Evolutionary conservation across 2,888 invertebrate genomes (phyloP), one percentile per base, ranked within the genome.

Genomic region (Spialia ferax): DNA sequence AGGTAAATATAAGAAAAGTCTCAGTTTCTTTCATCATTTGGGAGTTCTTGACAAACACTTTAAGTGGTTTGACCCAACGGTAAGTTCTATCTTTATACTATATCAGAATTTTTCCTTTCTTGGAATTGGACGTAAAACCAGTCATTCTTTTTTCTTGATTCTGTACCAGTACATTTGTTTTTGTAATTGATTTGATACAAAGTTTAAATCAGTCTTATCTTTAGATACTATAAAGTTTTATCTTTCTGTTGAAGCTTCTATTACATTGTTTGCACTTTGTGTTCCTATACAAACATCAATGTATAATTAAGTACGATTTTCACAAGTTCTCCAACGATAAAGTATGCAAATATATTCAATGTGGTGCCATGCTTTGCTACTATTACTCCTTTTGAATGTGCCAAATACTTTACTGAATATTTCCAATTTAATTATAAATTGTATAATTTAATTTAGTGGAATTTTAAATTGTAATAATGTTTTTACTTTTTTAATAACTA

Each of bases 291-390:
- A n/a, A n/a, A n/a, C n/a, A n/a, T 38, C 10, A 32, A n/a, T 3
- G 11, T 8, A 48, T 48, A 48, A 3, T 48, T 10, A 48, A 48
- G 4, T 7, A 18, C 5, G 7, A 7, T 52, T 23, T 52, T 23
- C 7, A 23, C 23, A 52, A 61, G 13, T 48, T 65, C 50, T 57
- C 57, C 42, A 32, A 45, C 35, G 50, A 59, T 59, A 13, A 26
- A 26, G 56, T 55, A 57, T 18, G 35, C 8, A 50, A 32, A 79
- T 79, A 74, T 79, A 76, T 73, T 76, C 66, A 79, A 80, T 77
- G 82, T 83, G 82, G 74, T 73, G 79, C 82, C 76, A 71, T 72
- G 87, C 87, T 87, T 85, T 74, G 83, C 83, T 77, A 76, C 76
- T 77, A 69, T 70, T 69, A 70, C 70, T 74, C 69, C 70, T 70